These are phyloP conservation scores for Zenarchopterus dispar DNA, from an alignment of 2,797 vertebrate species.

Conservation along the genomic window DNA sequence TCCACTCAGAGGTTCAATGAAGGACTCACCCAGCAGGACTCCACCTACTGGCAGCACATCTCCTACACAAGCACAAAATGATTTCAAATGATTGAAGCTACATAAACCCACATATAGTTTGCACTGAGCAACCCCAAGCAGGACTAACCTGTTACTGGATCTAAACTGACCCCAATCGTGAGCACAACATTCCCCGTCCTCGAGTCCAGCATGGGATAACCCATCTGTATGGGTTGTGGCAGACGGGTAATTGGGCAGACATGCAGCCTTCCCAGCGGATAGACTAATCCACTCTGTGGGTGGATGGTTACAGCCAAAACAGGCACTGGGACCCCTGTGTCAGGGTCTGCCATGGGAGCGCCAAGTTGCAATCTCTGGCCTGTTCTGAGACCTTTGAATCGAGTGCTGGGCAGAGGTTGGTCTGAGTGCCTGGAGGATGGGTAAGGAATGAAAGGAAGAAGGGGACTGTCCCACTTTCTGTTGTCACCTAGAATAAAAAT, in stretches of 20 bases:
- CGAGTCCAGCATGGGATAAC: slow-evolving; percentile 85
- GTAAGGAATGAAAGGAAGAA: slow-evolving; percentile 88
- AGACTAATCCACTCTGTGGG: slow-evolving; percentile 84
- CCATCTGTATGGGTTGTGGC: slow-evolving; percentile 85
- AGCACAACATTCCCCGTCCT: slow-evolving; percentile 82
- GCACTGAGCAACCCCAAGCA: background rate
- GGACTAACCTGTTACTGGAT: slow-evolving; percentile 83
- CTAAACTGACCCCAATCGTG: slow-evolving; percentile 84
- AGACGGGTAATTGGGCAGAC: slow-evolving; percentile 85
- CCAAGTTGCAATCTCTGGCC: slow-evolving; percentile 82
- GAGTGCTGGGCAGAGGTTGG: slow-evolving; percentile 66
- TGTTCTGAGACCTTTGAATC: slow-evolving; percentile 77
- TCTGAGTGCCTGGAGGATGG: slow-evolving; percentile 77
- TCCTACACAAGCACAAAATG: slow-evolving; percentile 71
- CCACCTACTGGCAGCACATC: slow-evolving; percentile 87
- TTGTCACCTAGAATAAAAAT: slow-evolving; percentile 69
- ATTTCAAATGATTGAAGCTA: background rate
- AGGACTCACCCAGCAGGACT: slow-evolving; percentile 83
- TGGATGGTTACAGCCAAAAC: slow-evolving; percentile 90
- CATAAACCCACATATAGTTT: background rate
- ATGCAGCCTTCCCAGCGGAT: slow-evolving; percentile 86
- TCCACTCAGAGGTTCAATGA: slow-evolving; percentile 87
- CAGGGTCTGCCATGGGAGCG: slow-evolving; percentile 85
- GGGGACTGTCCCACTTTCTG: slow-evolving; percentile 78
- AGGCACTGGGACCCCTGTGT: slow-evolving; percentile 87